Base-by-base conservation (phyloP, 1,140 invertebrate species). In the Acromyrmex heyeri region DNA sequence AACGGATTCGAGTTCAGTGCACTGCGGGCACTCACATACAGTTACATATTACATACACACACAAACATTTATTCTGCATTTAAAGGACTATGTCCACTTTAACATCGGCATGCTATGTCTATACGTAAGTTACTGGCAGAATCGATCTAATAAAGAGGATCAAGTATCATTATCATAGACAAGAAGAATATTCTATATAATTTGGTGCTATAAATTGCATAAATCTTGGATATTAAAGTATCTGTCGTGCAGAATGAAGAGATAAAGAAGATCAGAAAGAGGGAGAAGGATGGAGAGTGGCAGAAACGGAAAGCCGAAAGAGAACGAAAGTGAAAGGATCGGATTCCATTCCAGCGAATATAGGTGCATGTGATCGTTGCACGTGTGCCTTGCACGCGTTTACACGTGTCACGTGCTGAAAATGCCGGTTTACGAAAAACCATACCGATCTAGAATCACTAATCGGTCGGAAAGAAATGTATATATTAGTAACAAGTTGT, bases 291-390 rank as follows among this genome's bases (percentile, higher is more conserved):
- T 8, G 14, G 83, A 30, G 50, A 65, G 50, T 48, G 61, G 87
- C 59, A 69, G 78, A 57, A 73, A 90, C 38, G 73, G 86, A 83
- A 69, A 79, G 81, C 62, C 78, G 57, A 91, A 91, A 87, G 90
- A 85, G 90, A 91, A 91, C 91, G 93, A 93, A 93, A 94, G 93
- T 93, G 93, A 93, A 93, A 94, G 93, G 92, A 72, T 90, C 55
- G 64, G 87, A 94, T 93, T 92, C 92, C 91, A 64, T 34, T 50
- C 48, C 48, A n/a, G 24, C 72, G 18, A 16, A 21, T 83, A 78
- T 69, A 75, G 55, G 38, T 83, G 61, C 61, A 85, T n/a, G 21
- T 27, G 77, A n/a, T 7, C 61, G 24, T 34, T 73, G 78, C 88
- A 88, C 79, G 90, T 91, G 90, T 62, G 44, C 61, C 16, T 34